Base-by-base conservation (phyloP, 2,888 invertebrate genomes). In the Nomada ferruginata region DNA sequence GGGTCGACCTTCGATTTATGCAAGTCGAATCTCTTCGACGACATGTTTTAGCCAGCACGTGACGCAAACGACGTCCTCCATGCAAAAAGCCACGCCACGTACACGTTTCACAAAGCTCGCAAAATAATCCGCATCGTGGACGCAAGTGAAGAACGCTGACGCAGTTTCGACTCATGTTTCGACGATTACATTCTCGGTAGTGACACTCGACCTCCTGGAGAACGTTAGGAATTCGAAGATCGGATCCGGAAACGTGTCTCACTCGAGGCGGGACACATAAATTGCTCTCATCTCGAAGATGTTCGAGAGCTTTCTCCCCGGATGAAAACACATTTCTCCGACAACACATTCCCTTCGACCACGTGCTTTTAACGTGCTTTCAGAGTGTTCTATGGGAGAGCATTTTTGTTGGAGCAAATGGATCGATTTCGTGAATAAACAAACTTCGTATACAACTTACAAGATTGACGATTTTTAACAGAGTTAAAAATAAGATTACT, bases 121-220 rank as follows among this genome's bases (percentile, higher is more conserved):
- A 61, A 73, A 81, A 57, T 73, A 73, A 81, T 79, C 69, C 65
- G 55, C 36, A 71, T 61, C 55, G 47, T 53, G 20, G 53, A 70
- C 42, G 26, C 23, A n/a, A n/a, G 26, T 4, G 18, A 18, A 29
- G 3, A 50, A 68, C 53, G 53, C 52, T 65, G 23, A 20, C 47
- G 36, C 64, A 50, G 59, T 50, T 69, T 55, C 44, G 36, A 44
- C 57, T 61, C 57, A 18, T 65, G 72, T 80, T 77, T 75, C 69
- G 55, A 69, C 84, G 72, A 80, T 84, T 69, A 70, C 69, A 63
- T 63, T 68, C 69, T 61, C 59, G 13, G 0, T 23, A 47, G 55
- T 64, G 47, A 23, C 59, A 73, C 83, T 84, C 83, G 83, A 84
- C 83, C 83, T 29, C 36, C 10, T 7, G 2, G 36, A 57, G 59